Conservation (phyloP, 2,113 vertebrate species). For the Eira barbara region DNA sequence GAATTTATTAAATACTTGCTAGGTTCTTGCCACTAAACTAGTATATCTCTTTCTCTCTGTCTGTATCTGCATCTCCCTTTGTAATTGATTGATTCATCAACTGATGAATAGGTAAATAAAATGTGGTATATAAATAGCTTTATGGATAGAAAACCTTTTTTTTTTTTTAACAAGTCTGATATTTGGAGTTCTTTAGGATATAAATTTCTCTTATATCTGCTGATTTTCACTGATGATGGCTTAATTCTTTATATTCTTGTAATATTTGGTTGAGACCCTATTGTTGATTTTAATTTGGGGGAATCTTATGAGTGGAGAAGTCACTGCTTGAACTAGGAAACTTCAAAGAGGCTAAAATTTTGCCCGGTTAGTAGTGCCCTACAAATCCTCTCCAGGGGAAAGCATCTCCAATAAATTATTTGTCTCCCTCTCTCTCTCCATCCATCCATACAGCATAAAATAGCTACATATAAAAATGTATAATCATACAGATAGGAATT, state of each 20-base stretch:
- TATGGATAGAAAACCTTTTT: not conserved
- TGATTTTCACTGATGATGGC: not conserved
- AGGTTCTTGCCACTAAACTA: not conserved
- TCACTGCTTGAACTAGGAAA: not conserved
- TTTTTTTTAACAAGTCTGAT: not conserved
- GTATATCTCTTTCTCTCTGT: not conserved
- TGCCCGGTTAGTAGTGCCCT: not conserved
- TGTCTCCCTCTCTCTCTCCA: not conserved
- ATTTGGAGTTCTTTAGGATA: not conserved
- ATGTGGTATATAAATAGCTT: not conserved
- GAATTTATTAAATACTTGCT: not conserved
- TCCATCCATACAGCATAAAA: not conserved
- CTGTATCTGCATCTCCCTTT: not conserved
- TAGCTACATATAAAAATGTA: not conserved
- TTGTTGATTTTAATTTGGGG: not conserved
- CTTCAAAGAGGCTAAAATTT: not conserved
- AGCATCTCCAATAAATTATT: not conserved
- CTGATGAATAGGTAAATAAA: not conserved
- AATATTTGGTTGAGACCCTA: not conserved
- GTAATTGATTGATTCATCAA: not conserved
- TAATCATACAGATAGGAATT: not conserved
- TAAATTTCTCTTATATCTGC: not conserved
- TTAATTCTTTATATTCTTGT: not conserved
- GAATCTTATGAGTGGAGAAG: not conserved
- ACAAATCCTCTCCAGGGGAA: not conserved